Base-by-base conservation (phyloP, 2,113 vertebrate genomes). In the Pygathrix nemaeus region DNA sequence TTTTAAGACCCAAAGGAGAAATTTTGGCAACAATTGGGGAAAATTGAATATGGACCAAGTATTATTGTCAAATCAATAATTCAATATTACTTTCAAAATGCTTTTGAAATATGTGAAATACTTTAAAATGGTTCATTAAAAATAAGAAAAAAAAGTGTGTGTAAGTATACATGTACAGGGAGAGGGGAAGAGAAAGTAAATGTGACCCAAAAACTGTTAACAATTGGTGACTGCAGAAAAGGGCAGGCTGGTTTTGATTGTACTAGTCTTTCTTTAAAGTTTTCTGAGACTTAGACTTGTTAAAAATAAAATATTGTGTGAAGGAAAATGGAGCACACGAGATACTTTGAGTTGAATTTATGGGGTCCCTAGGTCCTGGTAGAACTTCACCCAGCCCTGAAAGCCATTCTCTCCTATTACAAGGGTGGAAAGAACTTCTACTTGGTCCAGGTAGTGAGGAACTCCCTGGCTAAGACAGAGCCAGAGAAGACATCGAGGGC, bases 371-470 rank as follows among this genome's bases (percentile, higher is more conserved):
- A 14, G 50, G 17, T 68, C 45, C 45, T n/a, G 21, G 1, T 3
- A 43, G 32, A 85, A 30, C 23, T 21, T 40, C 25, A 25, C 40
- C 8, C 14, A 55, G 9, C 45, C 61, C 59, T 43, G 3, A 14
- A 21, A 66, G 14, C 27, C 30, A 17, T 30, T 35, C 0, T 66
- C 4, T 61, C 6, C n/a, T 9, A 35, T 61, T 27, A 5, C 18
- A 6, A 20, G 20, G 14, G 2, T 35, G 1, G 0, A 10, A 61
- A 73, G 9, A 80, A 21, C 3, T 10, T 12, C 75, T 13, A 4
- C 30, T 50, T 20, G 10, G 16, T 14, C 13, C 43, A 23, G 72
- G 17, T 50, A 50, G 11, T 25, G 32, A 59, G 38, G 43, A 45
- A 18, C 23, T 23, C 7, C 20, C 40, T 17, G 38, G 38, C 78